Base-by-base conservation (phyloP, 2,113 vertebrate species). In the Nettapus auritus region DNA sequence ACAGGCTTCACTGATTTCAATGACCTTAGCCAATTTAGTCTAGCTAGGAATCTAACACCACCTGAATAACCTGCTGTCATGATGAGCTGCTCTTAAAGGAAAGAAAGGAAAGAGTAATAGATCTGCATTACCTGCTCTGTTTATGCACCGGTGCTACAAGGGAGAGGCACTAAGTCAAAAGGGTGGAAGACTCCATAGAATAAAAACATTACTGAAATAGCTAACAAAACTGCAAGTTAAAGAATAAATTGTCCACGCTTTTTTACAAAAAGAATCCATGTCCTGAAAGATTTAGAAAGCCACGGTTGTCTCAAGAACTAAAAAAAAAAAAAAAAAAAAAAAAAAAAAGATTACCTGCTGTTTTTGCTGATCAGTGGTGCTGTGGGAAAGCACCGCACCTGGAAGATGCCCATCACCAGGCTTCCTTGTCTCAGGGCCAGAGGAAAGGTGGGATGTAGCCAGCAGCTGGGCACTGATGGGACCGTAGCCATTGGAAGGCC, bases 311-410 rank as follows among this genome's bases (percentile, higher is more conserved):
- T 31, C 64, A n/a, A 56, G 29, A 86, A 13, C 73, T 90, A 48
- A 91, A 90, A 88, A n/a, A 46, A 46, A 20, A 46, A 46, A 46
- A 8, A 46, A 90, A 90, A 88, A n/a, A 19, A 9, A 20, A 46
- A 46, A 46, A 18, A 46, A 82, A 73, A 52, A 89, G 22, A 20
- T 79, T 98, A 98, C 98, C 98, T 98, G 97, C 19, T 90, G 85
- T 44, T 97, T 98, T 50, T 97, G 97, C 13, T 9, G 96, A 86
- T 92, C 89, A 53, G 64, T 14, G 69, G 83, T 8, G 14, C 64
- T 86, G 46, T 78, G 87, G 48, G 76, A 68, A 89, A 82, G 74
- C 0, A 20, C 86, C 62, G 73, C 60, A 62, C 73, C 29, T 53
- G 94, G 48, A 62, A 86, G 8, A 5, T 96, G 88, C 20, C 88